Base-by-base conservation (phyloP, 2,113 vertebrate species). In the Catagonus wagneri region DNA sequence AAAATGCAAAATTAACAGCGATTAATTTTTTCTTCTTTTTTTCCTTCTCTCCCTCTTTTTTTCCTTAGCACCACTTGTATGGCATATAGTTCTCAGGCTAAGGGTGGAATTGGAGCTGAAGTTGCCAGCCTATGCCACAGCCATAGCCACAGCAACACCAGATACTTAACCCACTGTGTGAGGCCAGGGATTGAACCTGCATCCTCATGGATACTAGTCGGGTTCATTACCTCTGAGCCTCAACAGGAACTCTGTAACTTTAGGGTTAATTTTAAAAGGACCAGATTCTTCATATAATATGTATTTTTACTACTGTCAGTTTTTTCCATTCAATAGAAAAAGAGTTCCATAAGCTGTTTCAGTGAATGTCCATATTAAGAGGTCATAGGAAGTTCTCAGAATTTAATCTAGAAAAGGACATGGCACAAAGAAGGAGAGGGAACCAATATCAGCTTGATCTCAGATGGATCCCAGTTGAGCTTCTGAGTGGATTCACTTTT, bases 401-500 rank as follows among this genome's bases (percentile, higher is more conserved):
- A 92, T 78, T 60, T 72, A 72, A 90, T 61, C n/a, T 90, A 66
- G 76, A 69, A 88, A 85, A 93, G 52, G 23, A 16, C 19, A 54
- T 58, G 52, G 7, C 29, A 27, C 61, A 50, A 16, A 79, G 44
- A 95, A 74, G 25, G 52, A 19, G 72, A 78, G 56, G 54, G 34
- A 79, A 27, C 34, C 85, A 58, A 20, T 58, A 61, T 79, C 52
- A 69, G 32, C 85, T 79, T 58, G 13, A 29, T 36, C n/a, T 78
- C 71, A 63, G 79, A 95, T 83, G 68, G 23, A 16, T 91, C 93
- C 93, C 85, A 12, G 58, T 7, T 20, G 81, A 95, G 32, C 52
- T n/a, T 71, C 63, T 66, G n/a, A 69, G 17, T 29, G 1, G 32
- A 44, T 54, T 75, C 36, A 15, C 20, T 54, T 94, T 76, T 92